These are phyloP conservation scores for Laticauda colubrina DNA, from an alignment of 2,113 vertebrate species.

Conservation along the genomic window DNA sequence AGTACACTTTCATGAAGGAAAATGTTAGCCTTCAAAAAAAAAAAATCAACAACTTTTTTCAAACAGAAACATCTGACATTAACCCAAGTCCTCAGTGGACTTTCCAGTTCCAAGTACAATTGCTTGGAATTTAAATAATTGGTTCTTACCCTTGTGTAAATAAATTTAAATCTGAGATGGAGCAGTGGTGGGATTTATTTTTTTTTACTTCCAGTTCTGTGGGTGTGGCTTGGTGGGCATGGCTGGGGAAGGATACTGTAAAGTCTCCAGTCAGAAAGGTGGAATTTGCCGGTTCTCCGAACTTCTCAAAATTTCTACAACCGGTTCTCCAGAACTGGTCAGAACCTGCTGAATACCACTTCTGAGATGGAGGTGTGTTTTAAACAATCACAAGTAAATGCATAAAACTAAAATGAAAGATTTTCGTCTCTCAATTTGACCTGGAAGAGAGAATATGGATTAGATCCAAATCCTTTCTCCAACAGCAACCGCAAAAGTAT, in stretches of 20 bases:
- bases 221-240: no score
- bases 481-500: neutral
- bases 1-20: constrained; percentile 20
- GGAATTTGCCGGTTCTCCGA: no score
- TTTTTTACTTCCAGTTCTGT: no score
- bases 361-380: neutral
- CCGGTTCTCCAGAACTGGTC: no score
- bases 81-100: neutral
- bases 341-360: no score
- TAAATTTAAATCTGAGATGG: neutral
- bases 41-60: neutral
- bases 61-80: neutral
- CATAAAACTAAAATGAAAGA: neutral
- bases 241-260: no score
- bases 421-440: neutral
- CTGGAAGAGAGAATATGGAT: neutral
- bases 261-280: no score
- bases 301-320: no score
- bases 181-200: neutral
- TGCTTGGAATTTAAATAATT: neutral
- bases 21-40: constrained; percentile 28
- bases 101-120: neutral
- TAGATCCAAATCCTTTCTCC: neutral
- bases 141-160: neutral
- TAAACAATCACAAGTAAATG: neutral